Conservation (phyloP, 2,888 invertebrate species). For the Sinodicranocentrus sp. region DNA sequence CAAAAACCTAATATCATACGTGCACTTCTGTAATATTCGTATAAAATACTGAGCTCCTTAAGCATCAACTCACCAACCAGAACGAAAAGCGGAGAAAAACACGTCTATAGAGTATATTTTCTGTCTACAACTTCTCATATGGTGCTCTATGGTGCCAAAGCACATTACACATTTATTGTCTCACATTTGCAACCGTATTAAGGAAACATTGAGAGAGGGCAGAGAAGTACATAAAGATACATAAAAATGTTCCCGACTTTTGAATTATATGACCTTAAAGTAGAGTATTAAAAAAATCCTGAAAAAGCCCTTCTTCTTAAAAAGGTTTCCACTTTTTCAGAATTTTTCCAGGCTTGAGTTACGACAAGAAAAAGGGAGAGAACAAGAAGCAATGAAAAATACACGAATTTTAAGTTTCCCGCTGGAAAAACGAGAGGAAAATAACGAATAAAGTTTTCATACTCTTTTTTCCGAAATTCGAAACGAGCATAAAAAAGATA, state of each 20-base stretch:
- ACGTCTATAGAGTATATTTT: neutral
- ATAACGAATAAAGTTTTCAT: too few relatives aligned
- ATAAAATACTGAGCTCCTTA: neutral
- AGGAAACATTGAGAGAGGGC: conserved; percentile 43
- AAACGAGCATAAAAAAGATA: too few relatives aligned
- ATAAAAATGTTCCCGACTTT: conserved; percentile 41
- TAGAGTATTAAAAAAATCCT: conserved; percentile 38
- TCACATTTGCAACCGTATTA: conserved; percentile 59
- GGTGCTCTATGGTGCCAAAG: conserved; percentile 49
- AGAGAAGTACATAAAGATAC: conserved; percentile 32
- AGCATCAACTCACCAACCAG: conserved; percentile 33
- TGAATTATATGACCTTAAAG: conserved; percentile 52
- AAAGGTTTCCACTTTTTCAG: too few relatives aligned
- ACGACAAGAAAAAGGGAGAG: too few relatives aligned
- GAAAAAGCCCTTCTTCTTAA: neutral
- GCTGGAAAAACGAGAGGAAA: too few relatives aligned
- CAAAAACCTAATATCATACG: too few relatives aligned
- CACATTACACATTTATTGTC: conserved; percentile 64
- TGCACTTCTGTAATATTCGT: too few relatives aligned
- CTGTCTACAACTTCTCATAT: neutral
- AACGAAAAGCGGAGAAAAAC: conserved; percentile 20
- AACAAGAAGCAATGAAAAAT: too few relatives aligned
- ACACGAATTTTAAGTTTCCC: too few relatives aligned
- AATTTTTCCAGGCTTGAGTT: too few relatives aligned
- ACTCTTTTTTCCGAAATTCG: too few relatives aligned